Evolutionary conservation across 92 coral and sea anemone species (phyloP), one percentile per base, ranked within the genome.

Genomic region (Epizoanthus scotinus): DNA sequence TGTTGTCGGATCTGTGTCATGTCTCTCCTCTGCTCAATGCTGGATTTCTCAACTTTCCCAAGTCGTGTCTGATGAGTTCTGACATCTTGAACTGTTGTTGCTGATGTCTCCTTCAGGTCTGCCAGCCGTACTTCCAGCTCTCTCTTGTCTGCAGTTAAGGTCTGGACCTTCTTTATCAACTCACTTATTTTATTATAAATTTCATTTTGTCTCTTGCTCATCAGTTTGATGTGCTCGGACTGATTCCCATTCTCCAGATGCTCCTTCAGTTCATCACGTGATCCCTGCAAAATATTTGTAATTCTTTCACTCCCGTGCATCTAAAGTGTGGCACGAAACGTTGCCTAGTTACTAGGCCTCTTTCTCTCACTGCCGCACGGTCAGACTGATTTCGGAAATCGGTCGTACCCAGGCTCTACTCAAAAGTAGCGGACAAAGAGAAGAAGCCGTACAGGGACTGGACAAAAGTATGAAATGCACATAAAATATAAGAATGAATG

Each of bases 181-280:
- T 78, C 81, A 20, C 18, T 53, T 12, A 10, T 19, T 64, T 40
- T 81, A 19, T 63, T 50, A 22, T 66, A 49, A 44, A 22, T 60
- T 38, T 67, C 68, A 55, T 84, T 25, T 18, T 55, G 42, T 62
- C 21, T 67, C 31, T 75, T 86, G 54, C 25, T 44, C 66, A 84
- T 53, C 82, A 90, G 72, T 13, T 54, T 78, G 49, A 91, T 59
- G 78, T 93, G 98, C 65, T 84, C 92, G 14, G 69, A 66, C 18
- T 49, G 78, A 60, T 91, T 86, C 28, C 66, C 70, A 36, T 72
- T 63, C 49, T 81, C 34, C 67, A 58, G 27, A 62, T 93, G 98
- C 36, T 86, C 70, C 27, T 77, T 62, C 6, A 90, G 75, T 20
- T 68, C 84, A 20, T 85, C 91, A 53, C 90, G 80, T 0, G 87